phyloP scores from a whole-genome alignment of 1,140 invertebrate genomes.

The Maconellicoccus hirsutus region DNA sequence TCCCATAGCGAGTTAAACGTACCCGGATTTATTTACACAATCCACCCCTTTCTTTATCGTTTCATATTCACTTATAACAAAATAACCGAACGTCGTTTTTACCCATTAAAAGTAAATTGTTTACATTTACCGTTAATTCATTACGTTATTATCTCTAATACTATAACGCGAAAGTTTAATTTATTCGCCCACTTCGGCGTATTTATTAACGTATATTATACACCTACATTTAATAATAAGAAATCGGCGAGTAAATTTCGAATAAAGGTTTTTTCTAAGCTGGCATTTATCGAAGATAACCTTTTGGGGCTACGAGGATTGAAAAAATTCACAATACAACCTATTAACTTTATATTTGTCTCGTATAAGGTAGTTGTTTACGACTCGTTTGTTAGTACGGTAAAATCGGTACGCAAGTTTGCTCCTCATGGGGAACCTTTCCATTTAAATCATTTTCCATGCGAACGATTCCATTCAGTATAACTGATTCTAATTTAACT shows the following conservation, averaged over 20 bases:
- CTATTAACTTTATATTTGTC: conserved; percentile 19
- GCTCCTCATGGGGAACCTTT: conserved; percentile 18
- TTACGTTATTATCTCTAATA: conserved; percentile 17
- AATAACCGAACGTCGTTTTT: conserved; percentile 17
- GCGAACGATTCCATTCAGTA: conserved; percentile 15
- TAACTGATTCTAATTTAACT: conserved; percentile 17
- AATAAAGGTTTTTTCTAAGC: too few species aligned
- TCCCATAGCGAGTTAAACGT: conserved; percentile 11
- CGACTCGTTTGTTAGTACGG: conserved; percentile 12
- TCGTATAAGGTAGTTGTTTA: neutral
- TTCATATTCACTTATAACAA: conserved; percentile 5
- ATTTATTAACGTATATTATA: too few species aligned
- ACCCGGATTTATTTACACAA: conserved; percentile 19
- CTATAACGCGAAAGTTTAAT: neutral
- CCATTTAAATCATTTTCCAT: conserved; percentile 20
- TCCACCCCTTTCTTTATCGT: neutral
- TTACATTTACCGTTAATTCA: conserved; percentile 20
- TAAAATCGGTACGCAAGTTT: conserved; percentile 14
- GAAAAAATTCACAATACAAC: conserved; percentile 13
- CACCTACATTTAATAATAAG: too few species aligned
- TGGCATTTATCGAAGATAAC: too few species aligned
- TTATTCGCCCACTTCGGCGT: neutral
- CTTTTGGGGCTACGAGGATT: neutral
- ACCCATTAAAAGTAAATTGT: conserved; percentile 21
- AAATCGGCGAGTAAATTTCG: too few species aligned